Conservation (phyloP, 2,113 vertebrate genomes). For the Ictidomys tridecemlineatus region DNA sequence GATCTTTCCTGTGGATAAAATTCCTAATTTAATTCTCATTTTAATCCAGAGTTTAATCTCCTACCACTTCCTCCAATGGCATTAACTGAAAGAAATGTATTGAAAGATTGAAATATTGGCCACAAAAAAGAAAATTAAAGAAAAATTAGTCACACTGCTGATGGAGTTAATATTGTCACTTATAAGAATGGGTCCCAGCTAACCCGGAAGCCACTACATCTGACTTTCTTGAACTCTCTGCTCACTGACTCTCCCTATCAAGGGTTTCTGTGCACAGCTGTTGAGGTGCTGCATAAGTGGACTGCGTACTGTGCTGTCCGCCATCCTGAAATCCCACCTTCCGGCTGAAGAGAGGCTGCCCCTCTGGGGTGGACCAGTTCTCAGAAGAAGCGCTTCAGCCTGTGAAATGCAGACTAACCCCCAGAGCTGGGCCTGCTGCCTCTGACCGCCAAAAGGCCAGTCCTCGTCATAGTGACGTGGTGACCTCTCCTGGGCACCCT, state of each 20-base stretch:
- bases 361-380: not conserved
- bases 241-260: not conserved
- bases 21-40: not conserved
- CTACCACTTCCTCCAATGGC: too few species aligned
- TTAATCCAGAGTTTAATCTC: not conserved
- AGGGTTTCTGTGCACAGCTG: accelerated
- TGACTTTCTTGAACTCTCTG: not conserved
- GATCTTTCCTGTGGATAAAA: not conserved
- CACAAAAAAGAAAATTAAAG: too few species aligned
- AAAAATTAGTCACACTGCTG: too few species aligned
- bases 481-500: accelerated
- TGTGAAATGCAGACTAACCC: not conserved
- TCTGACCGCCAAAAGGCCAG: not conserved
- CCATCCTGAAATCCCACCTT: not conserved
- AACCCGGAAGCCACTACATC: not conserved
- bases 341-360: not conserved
- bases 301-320: not conserved
- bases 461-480: accelerated
- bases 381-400: not conserved
- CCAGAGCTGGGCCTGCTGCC: not conserved
- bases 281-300: too few species aligned
- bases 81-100: too few species aligned
- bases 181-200: not conserved
- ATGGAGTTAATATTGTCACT: not conserved
- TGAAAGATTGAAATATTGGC: too few species aligned